Evolutionary conservation across 1,140 invertebrate genomes (phyloP), one percentile per base, ranked within the genome.

Genomic region (Drosophila nebulosa): DNA sequence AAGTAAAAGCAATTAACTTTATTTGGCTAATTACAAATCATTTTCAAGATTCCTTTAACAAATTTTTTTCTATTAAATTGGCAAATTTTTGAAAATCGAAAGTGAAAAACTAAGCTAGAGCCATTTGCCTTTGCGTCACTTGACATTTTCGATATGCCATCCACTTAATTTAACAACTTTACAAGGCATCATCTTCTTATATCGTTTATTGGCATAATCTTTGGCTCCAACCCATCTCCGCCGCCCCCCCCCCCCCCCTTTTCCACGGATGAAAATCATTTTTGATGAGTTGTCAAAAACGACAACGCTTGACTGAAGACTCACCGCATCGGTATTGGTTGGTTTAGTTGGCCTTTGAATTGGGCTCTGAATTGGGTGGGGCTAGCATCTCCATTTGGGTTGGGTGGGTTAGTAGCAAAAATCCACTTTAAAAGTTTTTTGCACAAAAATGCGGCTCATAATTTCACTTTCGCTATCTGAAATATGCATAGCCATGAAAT

Each of bases 391-490:
- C 6, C 18, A 21, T 24, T 7, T 18, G 1, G 3, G n/a, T n/a
- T n/a, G n/a, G n/a, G n/a, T n/a, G n/a, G n/a, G n/a, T n/a, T n/a
- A n/a, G 30, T 58, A 61, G 57, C 39, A 73, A 64, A 71, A 57
- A 74, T 74, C 62, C 71, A 74, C 71, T 74, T 74, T 61, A 74
- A 74, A 73, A 74, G 51, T 74, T 74, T 74, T 46, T 46, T 16
- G 70, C 70, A 71, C 66, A 74, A 74, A 74, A 85, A 80, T 68
- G 77, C 57, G 70, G 77, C 70, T 76, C 80, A 79, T 84, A 84
- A 84, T 86, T 80, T 84, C 81, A 84, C 81, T 84, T 84, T 85
- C 77, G 69, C 73, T 60, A 71, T 62, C 67, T 58, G 46, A 74
- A 74, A 74, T 74, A 74, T 74, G 71, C 71, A 74, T 67, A 57